Percentiles rank a stretch among this genome's conserved stretches.
phyloP scores from a whole-genome alignment of 2,113 vertebrate genomes.

The Ictalurus punctatus region DNA sequence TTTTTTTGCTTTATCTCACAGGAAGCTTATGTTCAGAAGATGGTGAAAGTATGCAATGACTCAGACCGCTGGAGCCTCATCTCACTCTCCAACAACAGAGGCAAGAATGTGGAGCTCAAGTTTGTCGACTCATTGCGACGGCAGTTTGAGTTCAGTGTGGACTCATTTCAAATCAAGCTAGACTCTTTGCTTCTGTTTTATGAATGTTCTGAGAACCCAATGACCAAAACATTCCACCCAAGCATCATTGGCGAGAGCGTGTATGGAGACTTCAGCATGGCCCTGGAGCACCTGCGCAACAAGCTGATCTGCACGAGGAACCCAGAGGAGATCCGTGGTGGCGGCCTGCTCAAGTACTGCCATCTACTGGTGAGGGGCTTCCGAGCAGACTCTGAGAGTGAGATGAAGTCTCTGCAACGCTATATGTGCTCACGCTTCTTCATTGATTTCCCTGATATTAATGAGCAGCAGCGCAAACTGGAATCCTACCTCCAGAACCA shows the following conservation, averaged over 20 bases:
- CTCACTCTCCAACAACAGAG: conserved; percentile 97
- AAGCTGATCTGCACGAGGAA: conserved; percentile 96
- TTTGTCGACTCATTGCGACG: conserved; percentile 96
- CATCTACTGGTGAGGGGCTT: conserved; percentile 97
- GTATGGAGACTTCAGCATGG: conserved; percentile 91
- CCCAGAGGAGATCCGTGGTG: conserved; percentile 96
- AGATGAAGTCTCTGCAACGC: conserved; percentile 97
- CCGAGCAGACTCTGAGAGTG: conserved; percentile 85
- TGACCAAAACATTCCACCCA: conserved; percentile 96
- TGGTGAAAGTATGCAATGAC: conserved; percentile 99
- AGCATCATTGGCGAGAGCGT: conserved; percentile 97
- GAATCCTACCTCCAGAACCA: conserved; percentile 99
- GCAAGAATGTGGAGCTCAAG: conserved; percentile 99
- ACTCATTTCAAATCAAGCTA: conserved; percentile 98
- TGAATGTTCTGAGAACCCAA: conserved; percentile 95
- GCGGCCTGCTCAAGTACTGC: conserved; percentile 98
- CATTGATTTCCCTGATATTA: conserved; percentile 98
- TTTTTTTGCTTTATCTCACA: conserved; percentile 52
- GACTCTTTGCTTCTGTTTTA: conserved; percentile 98
- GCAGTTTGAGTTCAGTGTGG: conserved; percentile 99
- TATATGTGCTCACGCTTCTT: conserved; percentile 99
- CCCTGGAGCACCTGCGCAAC: conserved; percentile 93
- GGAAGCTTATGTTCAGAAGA: conserved; percentile 99
- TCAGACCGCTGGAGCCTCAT: conserved; percentile 99
- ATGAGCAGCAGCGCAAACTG: conserved; percentile 96